Conservation (phyloP, 2,888 invertebrate genomes). For the Hartigia nigra region DNA sequence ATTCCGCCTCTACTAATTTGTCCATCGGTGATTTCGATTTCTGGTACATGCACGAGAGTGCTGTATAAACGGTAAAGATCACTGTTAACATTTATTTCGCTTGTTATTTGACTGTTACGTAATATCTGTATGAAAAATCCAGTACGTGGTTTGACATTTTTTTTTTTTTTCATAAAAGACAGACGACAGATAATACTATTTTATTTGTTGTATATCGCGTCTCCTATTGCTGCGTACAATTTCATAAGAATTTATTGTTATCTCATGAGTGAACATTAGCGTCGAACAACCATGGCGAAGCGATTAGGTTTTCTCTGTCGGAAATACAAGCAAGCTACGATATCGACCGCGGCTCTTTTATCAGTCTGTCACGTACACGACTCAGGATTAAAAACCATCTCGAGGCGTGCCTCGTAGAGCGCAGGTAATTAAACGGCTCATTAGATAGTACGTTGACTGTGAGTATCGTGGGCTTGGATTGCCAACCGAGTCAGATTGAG, state of each 20-base stretch:
- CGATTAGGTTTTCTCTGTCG: neutral
- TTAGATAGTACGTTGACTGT: neutral
- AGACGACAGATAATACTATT: neutral
- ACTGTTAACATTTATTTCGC: neutral
- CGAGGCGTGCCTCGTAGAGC: neutral
- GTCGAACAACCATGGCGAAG: neutral
- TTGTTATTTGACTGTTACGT: no score
- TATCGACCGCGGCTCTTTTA: neutral
- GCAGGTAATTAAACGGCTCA: neutral
- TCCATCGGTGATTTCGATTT: neutral
- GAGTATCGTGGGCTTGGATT: neutral
- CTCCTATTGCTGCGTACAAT: neutral
- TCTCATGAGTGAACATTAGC: neutral
- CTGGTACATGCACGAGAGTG: neutral
- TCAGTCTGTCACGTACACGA: neutral
- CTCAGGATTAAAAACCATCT: neutral
- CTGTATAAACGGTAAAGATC: neutral
- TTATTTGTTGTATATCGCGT: neutral
- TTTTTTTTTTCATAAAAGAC: neutral
- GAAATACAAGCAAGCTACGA: neutral
- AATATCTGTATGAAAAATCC: no score
- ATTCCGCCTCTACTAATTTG: neutral
- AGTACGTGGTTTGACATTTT: neutral
- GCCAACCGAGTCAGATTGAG: neutral
- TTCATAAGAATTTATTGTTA: neutral